phyloP scores from a whole-genome alignment of 2,113 vertebrate genomes.

The Percopsis transmontana region DNA sequence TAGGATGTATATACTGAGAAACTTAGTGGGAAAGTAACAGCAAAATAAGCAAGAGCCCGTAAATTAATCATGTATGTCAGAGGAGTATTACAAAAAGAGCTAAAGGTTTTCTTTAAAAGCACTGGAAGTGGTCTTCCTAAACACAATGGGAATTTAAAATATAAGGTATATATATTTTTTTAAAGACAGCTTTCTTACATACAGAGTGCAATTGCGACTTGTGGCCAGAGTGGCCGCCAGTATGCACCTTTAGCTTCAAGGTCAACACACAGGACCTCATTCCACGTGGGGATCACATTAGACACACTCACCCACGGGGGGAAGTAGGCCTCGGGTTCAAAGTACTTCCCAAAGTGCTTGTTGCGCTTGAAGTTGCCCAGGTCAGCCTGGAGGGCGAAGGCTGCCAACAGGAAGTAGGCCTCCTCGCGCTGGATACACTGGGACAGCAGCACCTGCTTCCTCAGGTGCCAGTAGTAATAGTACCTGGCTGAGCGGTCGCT shows the following conservation, averaged over 20 bases:
- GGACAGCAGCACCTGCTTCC: conserved; percentile 94
- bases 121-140: no score
- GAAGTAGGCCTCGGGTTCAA: conserved; percentile 96
- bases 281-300: conserved; percentile 9
- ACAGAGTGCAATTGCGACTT: no score
- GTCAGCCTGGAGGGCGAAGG: conserved; percentile 96
- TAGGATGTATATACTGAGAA: neutral
- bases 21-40: neutral
- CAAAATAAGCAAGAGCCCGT: neutral
- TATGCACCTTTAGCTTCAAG: neutral
- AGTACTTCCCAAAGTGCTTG: conserved; percentile 96
- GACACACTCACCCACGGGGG: conserved; percentile 88
- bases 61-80: no score
- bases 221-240: no score
- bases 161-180: no score
- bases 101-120: no score
- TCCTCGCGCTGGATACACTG: conserved; percentile 93
- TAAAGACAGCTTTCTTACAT: neutral
- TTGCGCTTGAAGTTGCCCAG: conserved; percentile 96
- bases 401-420: conserved; percentile 96
- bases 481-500: conserved; percentile 93
- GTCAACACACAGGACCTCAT: neutral
- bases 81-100: no score
- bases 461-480: conserved; percentile 98
- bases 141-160: no score